phyloP scores from a whole-genome alignment of 2,888 invertebrate genomes.

The Agrotis ipsilon region DNA sequence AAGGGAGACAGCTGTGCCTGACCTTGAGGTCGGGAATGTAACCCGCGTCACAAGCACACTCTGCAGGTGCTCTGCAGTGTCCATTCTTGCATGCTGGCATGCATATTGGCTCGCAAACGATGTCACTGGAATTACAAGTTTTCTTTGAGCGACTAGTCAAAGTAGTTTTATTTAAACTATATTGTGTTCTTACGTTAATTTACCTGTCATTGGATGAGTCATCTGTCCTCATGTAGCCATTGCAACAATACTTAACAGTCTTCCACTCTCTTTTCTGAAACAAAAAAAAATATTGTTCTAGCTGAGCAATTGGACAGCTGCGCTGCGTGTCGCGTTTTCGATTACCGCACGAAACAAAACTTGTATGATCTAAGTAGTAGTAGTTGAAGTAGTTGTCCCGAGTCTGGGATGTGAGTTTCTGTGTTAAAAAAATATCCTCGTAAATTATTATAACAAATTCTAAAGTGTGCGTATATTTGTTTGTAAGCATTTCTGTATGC shows the following conservation, averaged over 20 bases:
- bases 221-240: constrained; percentile 33
- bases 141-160: neutral
- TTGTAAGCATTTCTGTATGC: too few relatives aligned
- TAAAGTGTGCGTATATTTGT: too few relatives aligned
- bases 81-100: constrained; percentile 71
- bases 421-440: too few relatives aligned
- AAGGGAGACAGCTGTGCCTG: constrained; percentile 45
- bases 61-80: constrained; percentile 64
- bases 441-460: too few relatives aligned
- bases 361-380: too few relatives aligned
- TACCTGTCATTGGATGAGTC: constrained; percentile 35
- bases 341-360: too few relatives aligned
- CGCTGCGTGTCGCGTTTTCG: too few relatives aligned
- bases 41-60: constrained; percentile 52
- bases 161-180: neutral
- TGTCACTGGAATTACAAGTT: constrained; percentile 40
- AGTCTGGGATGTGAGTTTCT: too few relatives aligned
- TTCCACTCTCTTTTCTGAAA: constrained; percentile 33
- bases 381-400: too few relatives aligned
- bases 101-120: constrained; percentile 72
- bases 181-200: neutral
- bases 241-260: constrained; percentile 32
- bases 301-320: too few relatives aligned
- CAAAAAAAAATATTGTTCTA: neutral
- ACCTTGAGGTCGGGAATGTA: constrained; percentile 22